Base-by-base conservation (phyloP, 1,140 invertebrate species). In the Penaeus japonicus region DNA sequence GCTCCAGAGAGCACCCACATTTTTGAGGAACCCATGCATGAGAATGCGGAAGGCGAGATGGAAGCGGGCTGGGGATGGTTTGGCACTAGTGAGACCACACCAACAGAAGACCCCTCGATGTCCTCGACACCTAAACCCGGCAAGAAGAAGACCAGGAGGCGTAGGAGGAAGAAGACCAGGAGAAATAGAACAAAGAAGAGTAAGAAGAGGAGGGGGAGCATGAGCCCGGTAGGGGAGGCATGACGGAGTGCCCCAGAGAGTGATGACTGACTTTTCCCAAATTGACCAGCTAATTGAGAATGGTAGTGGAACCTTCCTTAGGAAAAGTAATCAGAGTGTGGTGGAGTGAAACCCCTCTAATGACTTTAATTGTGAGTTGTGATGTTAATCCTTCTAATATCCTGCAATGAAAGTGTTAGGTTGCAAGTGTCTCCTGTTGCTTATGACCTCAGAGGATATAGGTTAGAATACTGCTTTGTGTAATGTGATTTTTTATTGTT, bases 131-230 rank as follows among this genome's bases (percentile, higher is more conserved):
- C 81, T 32, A 82, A 82, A 47, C 32, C 62, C 55, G 20, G 73
- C 53, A 88, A 83, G 54, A 87, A 54, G 54, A 39, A 39, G 12
- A 47, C 47, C 47, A 47, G 10, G 85, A 85, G 54, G 39, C 22
- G 62, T 32, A 85, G 82, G n/a, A 89, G 80, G 59, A 84, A 77
- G 62, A n/a, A 85, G 82, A 84, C 57, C 82, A 89, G 80, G 70
- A 82, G 47, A 17, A 73, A 57, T 32, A 62, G 75, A 82, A 39
- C 24, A n/a, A 77, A 70, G 57, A 78, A 53, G 35, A 89, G 77
- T 73, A 82, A 53, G 59, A 89, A 81, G 65, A 90, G 47, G 59
- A 53, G 73, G 24, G 32, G 47, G 30, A 84, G 39, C 30, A 32
- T 20, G n/a, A 70, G 15, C 27, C 59, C 32, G 84, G 73, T 86